A percentile compares a stretch with the other conserved stretches of the same genome.
phyloP scores from a whole-genome alignment of 2,888 invertebrate genomes.

The Pandemis corylana region DNA sequence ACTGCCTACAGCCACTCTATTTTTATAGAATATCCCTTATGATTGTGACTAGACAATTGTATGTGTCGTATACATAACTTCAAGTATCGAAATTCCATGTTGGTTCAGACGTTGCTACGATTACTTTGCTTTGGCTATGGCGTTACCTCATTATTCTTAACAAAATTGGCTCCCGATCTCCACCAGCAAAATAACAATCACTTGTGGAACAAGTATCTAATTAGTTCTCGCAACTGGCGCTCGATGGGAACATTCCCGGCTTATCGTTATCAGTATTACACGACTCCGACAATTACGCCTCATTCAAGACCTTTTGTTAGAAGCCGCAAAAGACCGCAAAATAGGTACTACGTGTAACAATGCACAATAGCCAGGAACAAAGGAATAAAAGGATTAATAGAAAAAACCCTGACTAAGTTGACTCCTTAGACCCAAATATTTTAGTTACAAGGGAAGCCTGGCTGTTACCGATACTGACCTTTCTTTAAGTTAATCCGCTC shows the following conservation, averaged over 20 bases:
- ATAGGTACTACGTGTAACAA: constrained; percentile 27
- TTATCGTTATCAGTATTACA: constrained; percentile 40
- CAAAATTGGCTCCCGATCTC: neutral
- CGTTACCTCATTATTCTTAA: neutral
- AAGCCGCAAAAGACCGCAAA: constrained; percentile 36
- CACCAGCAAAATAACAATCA: constrained; percentile 11
- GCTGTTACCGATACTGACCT: constrained; percentile 9
- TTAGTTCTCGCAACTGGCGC: constrained; percentile 34
- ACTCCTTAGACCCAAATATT: constrained; percentile 33
- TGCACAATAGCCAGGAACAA: constrained; percentile 25
- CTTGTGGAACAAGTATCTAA: constrained; percentile 25
- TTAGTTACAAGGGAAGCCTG: constrained; percentile 32
- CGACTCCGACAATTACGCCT: constrained; percentile 39
- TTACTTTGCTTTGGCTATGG: neutral
- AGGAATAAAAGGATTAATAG: constrained; percentile 32
- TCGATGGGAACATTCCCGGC: constrained; percentile 34
- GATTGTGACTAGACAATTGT: too few species aligned
- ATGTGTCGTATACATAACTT: too few species aligned
- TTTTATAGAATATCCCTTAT: too few species aligned
- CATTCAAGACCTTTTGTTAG: constrained; percentile 37
- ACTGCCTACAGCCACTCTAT: too few species aligned
- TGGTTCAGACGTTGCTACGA: neutral
- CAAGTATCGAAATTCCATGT: neutral
- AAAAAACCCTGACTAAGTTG: constrained; percentile 32
- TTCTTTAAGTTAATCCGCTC: constrained; percentile 26